Conservation (phyloP, 2,113 vertebrate species). For the Hippocampus comes region DNA sequence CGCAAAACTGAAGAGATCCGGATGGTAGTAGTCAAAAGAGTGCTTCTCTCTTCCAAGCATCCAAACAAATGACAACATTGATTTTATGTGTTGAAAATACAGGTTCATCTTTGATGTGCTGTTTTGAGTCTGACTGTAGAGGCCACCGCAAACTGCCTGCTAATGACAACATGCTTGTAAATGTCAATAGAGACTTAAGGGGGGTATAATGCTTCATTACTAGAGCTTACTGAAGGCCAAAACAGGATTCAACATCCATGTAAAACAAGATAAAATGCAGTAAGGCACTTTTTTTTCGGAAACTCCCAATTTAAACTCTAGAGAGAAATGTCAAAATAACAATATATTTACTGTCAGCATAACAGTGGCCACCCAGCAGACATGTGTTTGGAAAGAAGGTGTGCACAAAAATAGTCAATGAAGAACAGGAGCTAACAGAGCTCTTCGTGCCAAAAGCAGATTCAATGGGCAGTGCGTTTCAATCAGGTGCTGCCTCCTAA, state of each 20-base stretch:
- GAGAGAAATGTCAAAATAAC: constrained; percentile 29
- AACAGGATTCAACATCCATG: constrained; percentile 14
- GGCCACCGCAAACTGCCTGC: neutral
- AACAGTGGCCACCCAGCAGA: constrained; percentile 11
- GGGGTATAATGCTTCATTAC: neutral
- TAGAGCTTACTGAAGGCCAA: constrained; percentile 21
- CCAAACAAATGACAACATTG: neutral
- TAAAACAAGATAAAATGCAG: constrained; percentile 32
- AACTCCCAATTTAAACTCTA: constrained; percentile 35
- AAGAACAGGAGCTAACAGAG: constrained; percentile 19
- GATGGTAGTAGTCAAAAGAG: constrained; percentile 24
- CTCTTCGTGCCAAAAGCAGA: constrained; percentile 18
- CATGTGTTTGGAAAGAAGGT: constrained; percentile 11
- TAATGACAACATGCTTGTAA: constrained; percentile 4
- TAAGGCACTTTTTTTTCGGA: constrained; percentile 65
- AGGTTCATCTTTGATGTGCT: constrained; percentile 6
- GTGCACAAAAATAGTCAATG: constrained; percentile 8
- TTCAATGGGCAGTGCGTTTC: constrained; percentile 25
- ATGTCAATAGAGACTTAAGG: neutral
- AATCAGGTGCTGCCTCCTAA: constrained; percentile 61
- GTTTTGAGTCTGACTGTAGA: constrained; percentile 4
- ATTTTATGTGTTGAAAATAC: constrained; percentile 17
- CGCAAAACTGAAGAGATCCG: neutral
- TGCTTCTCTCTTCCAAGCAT: neutral
- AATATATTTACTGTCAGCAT: constrained; percentile 39